phyloP scores from a whole-genome alignment of 2,113 vertebrate genomes.

The Callionymus lyra region DNA sequence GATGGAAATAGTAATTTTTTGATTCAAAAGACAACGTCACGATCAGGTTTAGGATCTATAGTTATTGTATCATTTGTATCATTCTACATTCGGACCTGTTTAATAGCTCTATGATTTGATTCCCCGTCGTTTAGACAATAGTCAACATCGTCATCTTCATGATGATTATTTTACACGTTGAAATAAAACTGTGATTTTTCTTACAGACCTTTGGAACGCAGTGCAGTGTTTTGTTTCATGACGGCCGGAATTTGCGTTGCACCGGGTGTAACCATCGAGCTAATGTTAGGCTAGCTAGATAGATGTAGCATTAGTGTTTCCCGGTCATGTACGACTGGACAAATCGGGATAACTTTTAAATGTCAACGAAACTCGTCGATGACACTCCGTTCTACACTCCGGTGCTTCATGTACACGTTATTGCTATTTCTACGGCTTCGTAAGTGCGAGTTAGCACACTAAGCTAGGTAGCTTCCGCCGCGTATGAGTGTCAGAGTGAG shows the following conservation, averaged over 20 bases:
- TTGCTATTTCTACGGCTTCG: background rate
- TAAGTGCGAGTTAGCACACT: constrained; percentile 23
- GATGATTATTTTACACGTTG: too few relatives aligned
- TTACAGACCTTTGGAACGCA: too few relatives aligned
- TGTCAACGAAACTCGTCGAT: background rate
- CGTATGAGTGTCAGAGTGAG: constrained; percentile 54
- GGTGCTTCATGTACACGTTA: background rate
- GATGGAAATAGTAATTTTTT: too few relatives aligned
- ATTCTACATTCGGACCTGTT: too few relatives aligned
- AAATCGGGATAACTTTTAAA: constrained; percentile 6
- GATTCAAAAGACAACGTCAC: too few relatives aligned
- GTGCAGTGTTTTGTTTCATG: background rate
- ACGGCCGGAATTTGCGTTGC: constrained; percentile 18
- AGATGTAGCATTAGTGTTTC: constrained; percentile 49
- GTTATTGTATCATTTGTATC: too few relatives aligned
- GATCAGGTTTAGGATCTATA: too few relatives aligned
- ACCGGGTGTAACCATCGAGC: constrained; percentile 52
- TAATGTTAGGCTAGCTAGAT: constrained; percentile 55
- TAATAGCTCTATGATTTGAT: too few relatives aligned
- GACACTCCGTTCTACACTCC: background rate
- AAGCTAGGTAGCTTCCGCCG: constrained; percentile 19
- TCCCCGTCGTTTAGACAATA: too few relatives aligned
- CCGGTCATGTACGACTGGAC: constrained; percentile 16
- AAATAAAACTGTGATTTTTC: too few relatives aligned
- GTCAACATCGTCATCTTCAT: too few relatives aligned